phyloP scores from a whole-genome alignment of 2,888 invertebrate genomes.

The Quadriops clusia region DNA sequence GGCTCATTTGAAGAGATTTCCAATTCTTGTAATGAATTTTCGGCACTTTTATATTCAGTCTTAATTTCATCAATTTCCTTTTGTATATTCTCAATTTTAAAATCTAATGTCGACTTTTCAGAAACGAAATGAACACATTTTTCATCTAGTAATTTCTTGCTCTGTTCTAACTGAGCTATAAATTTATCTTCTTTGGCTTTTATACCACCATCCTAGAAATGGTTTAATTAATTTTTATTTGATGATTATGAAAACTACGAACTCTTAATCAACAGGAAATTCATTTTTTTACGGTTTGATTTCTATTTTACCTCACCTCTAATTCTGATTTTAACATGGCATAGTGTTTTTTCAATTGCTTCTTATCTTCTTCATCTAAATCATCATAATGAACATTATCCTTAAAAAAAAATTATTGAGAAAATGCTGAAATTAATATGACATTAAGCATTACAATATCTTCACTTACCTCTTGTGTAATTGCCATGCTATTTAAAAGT shows the following conservation, averaged over 20 bases:
- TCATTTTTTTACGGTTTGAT: no score
- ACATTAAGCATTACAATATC: slow-evolving; percentile 5
- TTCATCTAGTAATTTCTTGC: slow-evolving; percentile 26
- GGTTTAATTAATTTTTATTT: slow-evolving; percentile 7
- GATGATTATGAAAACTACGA: not conserved
- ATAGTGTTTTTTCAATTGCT: slow-evolving; percentile 58
- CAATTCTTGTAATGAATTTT: slow-evolving; percentile 38
- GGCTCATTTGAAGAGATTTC: slow-evolving; percentile 37
- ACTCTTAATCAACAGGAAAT: slow-evolving; percentile 5
- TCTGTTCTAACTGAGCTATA: slow-evolving; percentile 25
- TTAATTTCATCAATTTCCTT: slow-evolving; percentile 27
- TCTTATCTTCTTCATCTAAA: slow-evolving; percentile 51
- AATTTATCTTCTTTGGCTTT: slow-evolving; percentile 28
- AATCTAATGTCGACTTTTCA: slow-evolving; percentile 38
- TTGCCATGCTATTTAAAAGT: slow-evolving; percentile 42
- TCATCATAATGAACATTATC: slow-evolving; percentile 18
- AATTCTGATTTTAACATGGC: slow-evolving; percentile 57
- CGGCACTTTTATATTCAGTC: slow-evolving; percentile 29
- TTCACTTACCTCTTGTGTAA: slow-evolving; percentile 39
- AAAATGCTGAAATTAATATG: not conserved
- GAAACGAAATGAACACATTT: slow-evolving; percentile 42
- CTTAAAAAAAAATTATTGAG: slow-evolving; percentile 3
- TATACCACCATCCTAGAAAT: slow-evolving; percentile 26
- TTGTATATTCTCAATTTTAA: slow-evolving; percentile 37
- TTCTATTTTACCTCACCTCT: slow-evolving; percentile 52